These are phyloP conservation scores for Trypoxylus dichotomus DNA, from an alignment of 1,140 invertebrate species.

Conservation along the genomic window DNA sequence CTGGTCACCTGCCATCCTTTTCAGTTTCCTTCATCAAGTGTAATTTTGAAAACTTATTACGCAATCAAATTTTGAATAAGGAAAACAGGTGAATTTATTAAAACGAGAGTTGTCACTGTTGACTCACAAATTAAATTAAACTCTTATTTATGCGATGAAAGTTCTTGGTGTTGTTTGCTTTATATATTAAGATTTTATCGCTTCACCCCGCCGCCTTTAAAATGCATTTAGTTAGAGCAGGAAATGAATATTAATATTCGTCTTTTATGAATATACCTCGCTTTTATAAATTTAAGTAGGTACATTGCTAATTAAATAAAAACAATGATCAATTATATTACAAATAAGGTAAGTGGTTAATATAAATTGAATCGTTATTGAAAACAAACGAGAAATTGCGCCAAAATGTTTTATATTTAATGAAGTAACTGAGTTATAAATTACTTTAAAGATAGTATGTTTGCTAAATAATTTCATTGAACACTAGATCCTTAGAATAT, in stretches of 20 bases:
- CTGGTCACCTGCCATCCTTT: slow-evolving; percentile 1
- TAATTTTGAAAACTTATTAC: slow-evolving; percentile 11
- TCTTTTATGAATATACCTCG: background rate
- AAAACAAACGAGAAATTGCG: too few relatives aligned
- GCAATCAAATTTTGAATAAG: slow-evolving; percentile 12
- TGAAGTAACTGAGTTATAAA: too few relatives aligned
- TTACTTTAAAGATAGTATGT: too few relatives aligned
- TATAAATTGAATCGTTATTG: too few relatives aligned
- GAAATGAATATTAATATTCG: slow-evolving; percentile 8
- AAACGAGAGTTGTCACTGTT: slow-evolving; percentile 18
- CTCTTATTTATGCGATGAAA: slow-evolving; percentile 11
- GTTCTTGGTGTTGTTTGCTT: slow-evolving; percentile 2
- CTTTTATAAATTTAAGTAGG: background rate
- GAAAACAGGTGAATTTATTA: slow-evolving; percentile 20
- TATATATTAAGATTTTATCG: background rate
- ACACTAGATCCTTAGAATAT: too few relatives aligned
- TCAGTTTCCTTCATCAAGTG: background rate
- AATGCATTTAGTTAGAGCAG: background rate
- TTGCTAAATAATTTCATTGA: too few relatives aligned
- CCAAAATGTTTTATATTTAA: too few relatives aligned
- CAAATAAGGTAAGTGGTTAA: background rate
- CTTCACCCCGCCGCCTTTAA: background rate
- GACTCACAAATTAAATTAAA: slow-evolving; percentile 20
- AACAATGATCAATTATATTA: background rate
- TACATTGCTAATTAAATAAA: background rate